Percentiles rank a stretch among this genome's conserved stretches.
Conservation (phyloP, 2,113 vertebrate genomes). For the Heterocephalus glaber region DNA sequence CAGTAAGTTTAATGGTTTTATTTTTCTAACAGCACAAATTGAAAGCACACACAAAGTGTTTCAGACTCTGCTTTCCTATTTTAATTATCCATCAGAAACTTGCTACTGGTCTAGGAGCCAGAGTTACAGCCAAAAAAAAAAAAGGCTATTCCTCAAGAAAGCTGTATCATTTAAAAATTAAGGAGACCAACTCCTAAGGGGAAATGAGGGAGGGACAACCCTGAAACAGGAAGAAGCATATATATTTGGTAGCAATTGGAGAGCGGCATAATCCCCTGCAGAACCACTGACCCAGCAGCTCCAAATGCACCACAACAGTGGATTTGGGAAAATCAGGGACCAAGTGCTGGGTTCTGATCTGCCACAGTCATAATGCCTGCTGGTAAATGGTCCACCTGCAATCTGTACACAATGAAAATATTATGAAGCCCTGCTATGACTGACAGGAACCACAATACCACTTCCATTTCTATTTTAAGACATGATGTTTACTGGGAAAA, state of each 20-base stretch:
- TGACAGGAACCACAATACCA: neutral
- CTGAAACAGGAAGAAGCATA: neutral
- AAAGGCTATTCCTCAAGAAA: neutral
- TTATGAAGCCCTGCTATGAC: neutral
- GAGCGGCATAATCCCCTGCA: neutral
- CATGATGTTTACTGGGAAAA: neutral
- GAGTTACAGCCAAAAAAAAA: neutral
- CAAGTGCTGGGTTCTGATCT: neutral
- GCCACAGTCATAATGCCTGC: neutral
- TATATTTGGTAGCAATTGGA: constrained; percentile 39
- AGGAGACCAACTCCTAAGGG: constrained; percentile 6
- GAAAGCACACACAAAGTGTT: neutral
- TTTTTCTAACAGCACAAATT: constrained; percentile 15
- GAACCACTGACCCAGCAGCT: constrained; percentile 9
- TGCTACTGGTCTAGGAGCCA: neutral
- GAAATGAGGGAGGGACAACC: neutral
- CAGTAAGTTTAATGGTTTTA: constrained; percentile 9
- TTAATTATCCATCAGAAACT: neutral
- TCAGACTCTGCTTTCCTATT: constrained; percentile 13
- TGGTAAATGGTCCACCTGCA: neutral
- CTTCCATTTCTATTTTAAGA: neutral
- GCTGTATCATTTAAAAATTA: neutral
- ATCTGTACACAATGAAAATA: neutral
- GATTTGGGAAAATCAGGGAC: neutral
- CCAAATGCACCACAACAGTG: neutral